Percentiles rank a stretch among this genome's conserved stretches.
Conservation (phyloP, 2,797 vertebrate species). For the Sebastes kiyomatsui region DNA sequence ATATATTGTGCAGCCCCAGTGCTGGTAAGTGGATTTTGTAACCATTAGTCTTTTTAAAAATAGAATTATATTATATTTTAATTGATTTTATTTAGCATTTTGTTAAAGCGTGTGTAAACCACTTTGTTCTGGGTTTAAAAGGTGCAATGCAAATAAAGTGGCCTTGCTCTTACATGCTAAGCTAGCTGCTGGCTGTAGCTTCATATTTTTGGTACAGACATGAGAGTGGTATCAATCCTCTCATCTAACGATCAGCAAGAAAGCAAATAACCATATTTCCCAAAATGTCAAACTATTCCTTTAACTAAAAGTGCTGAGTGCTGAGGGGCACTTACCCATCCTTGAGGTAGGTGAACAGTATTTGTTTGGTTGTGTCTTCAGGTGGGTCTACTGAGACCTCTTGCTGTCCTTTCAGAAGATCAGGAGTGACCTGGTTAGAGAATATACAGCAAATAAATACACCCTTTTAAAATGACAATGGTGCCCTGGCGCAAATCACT, state of each 20-base stretch:
- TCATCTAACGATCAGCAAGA: not conserved
- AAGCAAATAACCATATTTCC: not conserved
- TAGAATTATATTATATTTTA: not conserved
- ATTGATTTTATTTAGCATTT: not conserved
- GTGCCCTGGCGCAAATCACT: not conserved
- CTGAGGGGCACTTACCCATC: slow-evolving; percentile 85
- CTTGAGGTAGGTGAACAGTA: slow-evolving; percentile 91
- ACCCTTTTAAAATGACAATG: slow-evolving; percentile 7
- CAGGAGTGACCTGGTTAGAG: slow-evolving; percentile 90
- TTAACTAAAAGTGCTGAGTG: not conserved
- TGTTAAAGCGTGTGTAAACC: not conserved
- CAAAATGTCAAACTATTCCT: not conserved
- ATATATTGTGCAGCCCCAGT: too few relatives aligned
- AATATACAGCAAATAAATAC: slow-evolving; percentile 57
- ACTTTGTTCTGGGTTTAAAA: not conserved
- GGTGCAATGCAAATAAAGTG: not conserved
- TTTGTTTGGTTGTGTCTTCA: slow-evolving; percentile 91
- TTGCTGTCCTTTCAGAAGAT: slow-evolving; percentile 94
- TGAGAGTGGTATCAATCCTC: not conserved
- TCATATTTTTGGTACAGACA: not conserved
- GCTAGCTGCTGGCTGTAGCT: not conserved
- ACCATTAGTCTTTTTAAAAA: not conserved
- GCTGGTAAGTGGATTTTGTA: not conserved
- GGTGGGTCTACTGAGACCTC: slow-evolving; percentile 87
- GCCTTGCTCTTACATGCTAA: not conserved